A percentile compares a stretch with the other conserved stretches of the same genome.
phyloP scores from a whole-genome alignment of 2,797 vertebrate species.

The Cyclopterus lumpus region DNA sequence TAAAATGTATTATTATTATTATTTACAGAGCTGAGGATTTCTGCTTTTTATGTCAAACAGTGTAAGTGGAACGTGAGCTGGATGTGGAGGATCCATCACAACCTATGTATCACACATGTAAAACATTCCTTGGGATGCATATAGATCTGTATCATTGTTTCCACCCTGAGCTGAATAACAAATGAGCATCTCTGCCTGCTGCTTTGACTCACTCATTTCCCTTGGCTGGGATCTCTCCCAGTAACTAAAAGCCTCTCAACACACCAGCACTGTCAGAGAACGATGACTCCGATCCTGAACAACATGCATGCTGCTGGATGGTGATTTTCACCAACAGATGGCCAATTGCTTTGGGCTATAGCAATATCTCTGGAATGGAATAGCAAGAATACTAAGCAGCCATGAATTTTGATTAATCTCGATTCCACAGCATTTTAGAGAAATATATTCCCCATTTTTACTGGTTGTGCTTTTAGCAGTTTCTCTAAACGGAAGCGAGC shows the following conservation, averaged over 20 bases:
- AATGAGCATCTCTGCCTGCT: conserved; percentile 51
- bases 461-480: conserved; percentile 9
- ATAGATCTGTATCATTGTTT: conserved; percentile 44
- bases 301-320: conserved; percentile 50
- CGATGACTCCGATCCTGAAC: conserved; percentile 48
- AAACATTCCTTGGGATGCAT: conserved; percentile 32
- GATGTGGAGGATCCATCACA: conserved; percentile 37
- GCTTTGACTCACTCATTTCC: conserved; percentile 55
- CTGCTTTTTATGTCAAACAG: conserved; percentile 34
- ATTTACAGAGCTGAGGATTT: conserved; percentile 17
- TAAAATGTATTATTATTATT: no score
- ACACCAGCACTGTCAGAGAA: conserved; percentile 48
- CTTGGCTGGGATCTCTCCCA: conserved; percentile 40
- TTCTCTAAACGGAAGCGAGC: not conserved
- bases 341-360: conserved; percentile 59
- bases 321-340: conserved; percentile 63
- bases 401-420: conserved; percentile 34
- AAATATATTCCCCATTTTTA: not conserved
- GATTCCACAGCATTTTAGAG: conserved; percentile 3
- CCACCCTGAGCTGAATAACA: conserved; percentile 49
- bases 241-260: conserved; percentile 39
- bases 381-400: conserved; percentile 52
- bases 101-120: conserved; percentile 34
- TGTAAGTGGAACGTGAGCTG: conserved; percentile 6
- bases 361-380: conserved; percentile 44